Base-by-base conservation (phyloP, 2,888 invertebrate genomes). In the Pristionchus japonicus region DNA sequence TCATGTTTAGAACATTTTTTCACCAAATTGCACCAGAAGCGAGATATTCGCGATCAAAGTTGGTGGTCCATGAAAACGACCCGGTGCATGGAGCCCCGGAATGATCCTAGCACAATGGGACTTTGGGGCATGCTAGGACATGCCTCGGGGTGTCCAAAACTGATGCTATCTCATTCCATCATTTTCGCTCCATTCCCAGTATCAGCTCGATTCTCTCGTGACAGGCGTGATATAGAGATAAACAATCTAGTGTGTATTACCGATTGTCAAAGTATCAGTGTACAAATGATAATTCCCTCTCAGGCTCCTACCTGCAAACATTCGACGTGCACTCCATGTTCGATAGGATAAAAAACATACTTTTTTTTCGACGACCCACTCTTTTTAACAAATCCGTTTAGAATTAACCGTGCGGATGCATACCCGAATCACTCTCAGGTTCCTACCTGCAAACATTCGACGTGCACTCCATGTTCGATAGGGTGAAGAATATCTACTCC, bases 281-380 rank as follows among this genome's bases (percentile, higher is more conserved):
- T n/a, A n/a, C n/a, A n/a, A n/a, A n/a, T n/a, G n/a, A n/a, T n/a
- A n/a, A n/a, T n/a, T 74, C 20, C 31, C 43, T 43, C 0, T 13
- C 27, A 85, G 85, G 61, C 64, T 85, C 85, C 0, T 64, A 40
- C 40, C 37, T 64, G 40, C 40, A 61, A 1, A 27, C 40, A 7
- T 40, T 85, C 23, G n/a, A 85, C 31, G 85, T 85, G 20, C 85
- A 85, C 64, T 85, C 85, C 0, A 64, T 85, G 40, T n/a, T 3
- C 27, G 47, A 47, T 64, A 61, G 85, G 1, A 40, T 43, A 0
- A 40, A 43, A 43, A 85, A 85, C 43, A 43, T 85, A n/a, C n/a
- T n/a, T n/a, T n/a, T n/a, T n/a, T n/a, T n/a, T n/a, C n/a, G n/a
- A n/a, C n/a, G n/a, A n/a, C n/a, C n/a, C n/a, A n/a, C n/a, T n/a